A percentile compares a stretch with the other conserved stretches of the same genome.
Evolutionary conservation across 2,797 vertebrate species (phyloP).

Genomic region (Molossus molossus): DNA sequence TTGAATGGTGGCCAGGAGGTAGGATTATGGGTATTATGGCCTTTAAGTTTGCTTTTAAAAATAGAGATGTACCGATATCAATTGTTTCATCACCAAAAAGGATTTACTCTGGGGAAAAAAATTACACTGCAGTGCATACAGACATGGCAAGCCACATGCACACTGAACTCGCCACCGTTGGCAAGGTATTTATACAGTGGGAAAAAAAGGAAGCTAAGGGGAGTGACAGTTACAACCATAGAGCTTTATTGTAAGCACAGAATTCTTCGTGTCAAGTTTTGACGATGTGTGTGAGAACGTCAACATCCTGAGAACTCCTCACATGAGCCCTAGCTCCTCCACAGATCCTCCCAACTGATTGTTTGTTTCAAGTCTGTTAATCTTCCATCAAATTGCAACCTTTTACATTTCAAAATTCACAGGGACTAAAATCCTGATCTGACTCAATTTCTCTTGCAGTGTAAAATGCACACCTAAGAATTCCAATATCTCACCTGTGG

Average conservation of each 20-base stretch:
- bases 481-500: not conserved
- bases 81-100: too few species aligned
- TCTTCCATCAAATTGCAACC: not conserved
- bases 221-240: not conserved
- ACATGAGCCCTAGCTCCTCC: not conserved
- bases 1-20: too few species aligned
- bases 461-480: not conserved
- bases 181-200: not conserved
- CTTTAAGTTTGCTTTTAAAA: too few species aligned
- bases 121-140: not conserved
- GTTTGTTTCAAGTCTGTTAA: not conserved
- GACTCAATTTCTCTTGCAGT: not conserved
- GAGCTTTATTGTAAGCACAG: not conserved
- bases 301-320: not conserved
- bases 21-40: too few species aligned
- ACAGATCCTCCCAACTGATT: not conserved
- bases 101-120: not conserved
- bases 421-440: not conserved
- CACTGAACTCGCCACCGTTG: not conserved
- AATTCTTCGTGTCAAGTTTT: not conserved
- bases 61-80: too few species aligned
- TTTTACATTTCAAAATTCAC: not conserved
- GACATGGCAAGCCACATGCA: not conserved
- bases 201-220: not conserved
- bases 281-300: not conserved